Base-by-base conservation (phyloP, 2,113 vertebrate genomes). In the Poeciliopsis prolifica region DNA sequence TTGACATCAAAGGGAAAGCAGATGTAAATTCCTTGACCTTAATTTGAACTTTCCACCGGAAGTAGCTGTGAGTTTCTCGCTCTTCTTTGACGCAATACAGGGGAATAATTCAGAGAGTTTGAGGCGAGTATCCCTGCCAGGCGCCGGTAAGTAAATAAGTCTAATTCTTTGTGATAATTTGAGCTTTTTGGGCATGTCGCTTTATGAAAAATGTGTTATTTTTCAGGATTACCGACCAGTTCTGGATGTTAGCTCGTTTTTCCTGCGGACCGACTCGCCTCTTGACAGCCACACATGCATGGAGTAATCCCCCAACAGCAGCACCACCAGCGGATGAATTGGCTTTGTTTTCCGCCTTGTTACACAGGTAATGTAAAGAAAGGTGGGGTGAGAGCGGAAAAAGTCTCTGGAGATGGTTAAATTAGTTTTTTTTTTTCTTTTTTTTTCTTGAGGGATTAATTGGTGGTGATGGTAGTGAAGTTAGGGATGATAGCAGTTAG, bases 201-300 rank as follows among this genome's bases (percentile, higher is more conserved):
- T 42, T 26, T 1, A 12, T 61, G 1, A 74, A 70, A 42, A 69
- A 68, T 0, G 15, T 42, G 37, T 42, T 30, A 28, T 14, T 68
- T 28, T 54, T n/a, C 24, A 58, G 33, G 35, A 31, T 9, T 17
- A 51, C 2, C 58, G 33, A 15, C 54, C 0, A 37, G 22, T 65
- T n/a, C 37, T 17, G 31, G 61, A 12, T 30, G 61, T 11, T 58
- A 77, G 68, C 70, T 61, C 15, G 1, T 30, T 54, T 33, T 22
- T 65, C 15, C 65, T 13, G 30, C 68, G 80, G 61, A 33, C 48
- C 75, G 70, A 74, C 26, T 81, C 68, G 65, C 42, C 70, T 35
- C 51, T 24, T 85, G 79, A 89, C 81, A 87, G 75, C 35, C 88
- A 83, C 88, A 88, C 86, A 74, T 35, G 62, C 77, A 77, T 14